Conservation (phyloP, 2,113 vertebrate genomes). For the Serinus canaria region DNA sequence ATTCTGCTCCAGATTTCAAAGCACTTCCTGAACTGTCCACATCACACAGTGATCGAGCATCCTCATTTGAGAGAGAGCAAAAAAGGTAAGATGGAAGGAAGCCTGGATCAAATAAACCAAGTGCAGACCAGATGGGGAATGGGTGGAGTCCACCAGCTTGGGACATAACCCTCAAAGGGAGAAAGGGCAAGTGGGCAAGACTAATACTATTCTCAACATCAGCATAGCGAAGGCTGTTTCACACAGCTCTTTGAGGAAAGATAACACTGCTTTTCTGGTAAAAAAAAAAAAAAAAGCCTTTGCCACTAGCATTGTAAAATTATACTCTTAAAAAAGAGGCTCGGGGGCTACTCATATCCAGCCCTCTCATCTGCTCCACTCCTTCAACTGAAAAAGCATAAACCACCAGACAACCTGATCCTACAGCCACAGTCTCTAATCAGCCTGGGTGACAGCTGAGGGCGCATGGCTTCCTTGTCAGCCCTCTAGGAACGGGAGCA, state of each 20-base stretch:
- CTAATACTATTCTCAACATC: background rate
- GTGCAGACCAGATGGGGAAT: accelerated
- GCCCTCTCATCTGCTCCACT: background rate
- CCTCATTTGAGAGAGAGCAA: background rate
- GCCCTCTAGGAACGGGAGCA: background rate
- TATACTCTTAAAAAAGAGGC: background rate
- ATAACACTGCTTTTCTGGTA: background rate
- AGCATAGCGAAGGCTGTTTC: background rate
- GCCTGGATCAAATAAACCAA: background rate
- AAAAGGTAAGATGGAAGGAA: background rate
- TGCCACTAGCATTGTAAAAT: background rate
- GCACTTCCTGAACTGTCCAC: background rate
- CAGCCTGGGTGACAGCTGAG: background rate
- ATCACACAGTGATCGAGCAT: background rate
- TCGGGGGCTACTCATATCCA: background rate
- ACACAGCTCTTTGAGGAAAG: background rate
- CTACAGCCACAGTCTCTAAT: background rate
- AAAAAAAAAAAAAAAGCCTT: background rate
- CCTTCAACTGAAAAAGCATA: background rate
- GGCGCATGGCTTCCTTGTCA: accelerated
- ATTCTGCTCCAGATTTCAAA: background rate
- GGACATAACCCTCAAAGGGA: background rate
- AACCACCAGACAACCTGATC: background rate
- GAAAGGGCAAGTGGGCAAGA: background rate
- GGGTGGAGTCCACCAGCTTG: background rate